Conservation (phyloP, 1,140 invertebrate genomes). For the Cydia splendana region DNA sequence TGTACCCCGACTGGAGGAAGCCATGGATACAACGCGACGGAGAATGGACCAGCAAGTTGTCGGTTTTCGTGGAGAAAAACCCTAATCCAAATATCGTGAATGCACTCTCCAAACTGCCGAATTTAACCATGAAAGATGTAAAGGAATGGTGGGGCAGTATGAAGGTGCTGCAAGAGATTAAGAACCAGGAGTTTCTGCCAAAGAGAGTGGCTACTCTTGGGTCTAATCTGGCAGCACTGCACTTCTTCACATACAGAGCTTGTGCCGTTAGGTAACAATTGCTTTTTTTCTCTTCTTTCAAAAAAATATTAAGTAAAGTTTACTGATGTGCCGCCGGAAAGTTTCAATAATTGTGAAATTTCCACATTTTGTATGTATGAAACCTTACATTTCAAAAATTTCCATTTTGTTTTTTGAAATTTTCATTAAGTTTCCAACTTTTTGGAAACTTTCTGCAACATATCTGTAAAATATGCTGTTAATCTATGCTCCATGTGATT, state of each 20-base stretch:
- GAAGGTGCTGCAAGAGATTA: slow-evolving; percentile 67
- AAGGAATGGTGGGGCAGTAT: slow-evolving; percentile 65
- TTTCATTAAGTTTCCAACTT: too few species aligned
- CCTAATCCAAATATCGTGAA: slow-evolving; percentile 63
- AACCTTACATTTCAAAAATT: too few species aligned
- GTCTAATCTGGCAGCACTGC: slow-evolving; percentile 66
- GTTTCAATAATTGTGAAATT: too few species aligned
- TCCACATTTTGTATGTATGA: too few species aligned
- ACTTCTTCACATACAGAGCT: slow-evolving; percentile 68
- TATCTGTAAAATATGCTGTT: too few species aligned
- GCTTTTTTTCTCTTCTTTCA: background rate
- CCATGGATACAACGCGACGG: slow-evolving; percentile 67
- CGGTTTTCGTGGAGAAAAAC: slow-evolving; percentile 65
- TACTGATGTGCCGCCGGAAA: too few species aligned
- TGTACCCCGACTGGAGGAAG: slow-evolving; percentile 68
- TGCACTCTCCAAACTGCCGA: slow-evolving; percentile 57
- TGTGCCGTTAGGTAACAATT: slow-evolving; percentile 61
- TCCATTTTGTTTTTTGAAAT: too few species aligned
- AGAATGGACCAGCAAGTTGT: slow-evolving; percentile 66
- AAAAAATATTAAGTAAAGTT: too few species aligned
- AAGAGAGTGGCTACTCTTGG: slow-evolving; percentile 63
- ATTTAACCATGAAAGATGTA: slow-evolving; percentile 52
- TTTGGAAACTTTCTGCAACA: too few species aligned
- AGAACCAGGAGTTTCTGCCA: slow-evolving; percentile 63
- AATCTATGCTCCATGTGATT: too few species aligned